A percentile compares a stretch with the other conserved stretches of the same genome.
phyloP scores from a whole-genome alignment of 2,113 vertebrate genomes.

The Prunella himalayana region DNA sequence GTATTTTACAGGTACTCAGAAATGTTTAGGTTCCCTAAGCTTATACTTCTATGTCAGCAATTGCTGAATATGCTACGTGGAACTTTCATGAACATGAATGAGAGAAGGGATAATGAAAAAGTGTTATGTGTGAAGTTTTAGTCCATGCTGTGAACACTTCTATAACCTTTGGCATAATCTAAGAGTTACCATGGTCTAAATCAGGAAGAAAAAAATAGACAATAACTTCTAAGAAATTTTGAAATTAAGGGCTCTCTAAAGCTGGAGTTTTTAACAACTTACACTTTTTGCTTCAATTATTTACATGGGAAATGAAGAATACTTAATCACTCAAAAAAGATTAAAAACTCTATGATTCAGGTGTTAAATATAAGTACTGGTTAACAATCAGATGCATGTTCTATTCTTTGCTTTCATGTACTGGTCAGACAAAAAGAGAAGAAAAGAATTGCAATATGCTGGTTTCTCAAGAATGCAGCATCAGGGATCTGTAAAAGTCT shows the following conservation, averaged over 20 bases:
- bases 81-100: not conserved
- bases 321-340: not conserved
- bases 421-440: conserved; percentile 39
- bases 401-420: conserved; percentile 61
- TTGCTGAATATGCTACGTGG: not conserved
- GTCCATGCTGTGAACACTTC: not conserved
- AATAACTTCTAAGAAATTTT: not conserved
- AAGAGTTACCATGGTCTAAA: not conserved
- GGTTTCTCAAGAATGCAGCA: conserved; percentile 24
- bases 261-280: not conserved
- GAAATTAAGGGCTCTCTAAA: not conserved
- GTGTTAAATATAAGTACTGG: not conserved
- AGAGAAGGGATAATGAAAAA: not conserved
- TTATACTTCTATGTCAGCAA: not conserved
- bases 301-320: not conserved
- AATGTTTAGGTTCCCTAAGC: not conserved
- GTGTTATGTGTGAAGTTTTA: not conserved
- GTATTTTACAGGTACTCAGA: not conserved
- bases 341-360: not conserved
- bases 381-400: conserved; percentile 31
- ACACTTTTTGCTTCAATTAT: not conserved
- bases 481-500: conserved; percentile 18
- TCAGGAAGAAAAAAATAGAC: not conserved
- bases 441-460: conserved; percentile 51
- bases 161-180: not conserved